Base-by-base conservation (phyloP, 2,888 invertebrate species). In the Tromatobia lineatoria region DNA sequence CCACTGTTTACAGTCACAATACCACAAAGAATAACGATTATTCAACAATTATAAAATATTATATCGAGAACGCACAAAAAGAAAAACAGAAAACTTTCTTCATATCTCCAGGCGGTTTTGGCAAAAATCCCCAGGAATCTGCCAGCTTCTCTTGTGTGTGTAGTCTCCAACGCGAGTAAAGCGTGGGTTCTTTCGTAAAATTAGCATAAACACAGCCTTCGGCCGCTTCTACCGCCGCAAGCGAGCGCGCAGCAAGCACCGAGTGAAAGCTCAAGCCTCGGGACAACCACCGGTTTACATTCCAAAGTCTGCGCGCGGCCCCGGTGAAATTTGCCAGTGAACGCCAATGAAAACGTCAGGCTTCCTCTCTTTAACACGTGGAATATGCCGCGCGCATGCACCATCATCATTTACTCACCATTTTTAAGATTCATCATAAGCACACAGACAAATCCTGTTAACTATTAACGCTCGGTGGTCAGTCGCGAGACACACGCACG, bases 201-300 rank as follows among this genome's bases (percentile, higher is more conserved):
- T 85, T 82, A 82, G 80, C 85, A 83, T 85, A 80, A 85, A 85
- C 61, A 77, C 64, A 78, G 84, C 50, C 78, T 38, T 59, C 23
- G 75, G 78, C 45, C 82, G 83, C 80, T 87, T 87, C 77, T 67
- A 86, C 80, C 81, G 86, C 85, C 80, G 82, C 82, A 73, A 87
- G 85, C 82, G 74, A 78, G 64, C 47, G 23, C n/a, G 61, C 20
- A 74, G 73, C 69, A 84, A 84, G 78, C 84, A 83, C 86, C 70
- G 83, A 87, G 86, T 87, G 87, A 87, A 86, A 85, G 85, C 87
- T 87, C 81, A 70, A 61, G 77, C 54, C 77, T 81, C 69, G 69
- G 73, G 76, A 80, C 80, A 64, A 64, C 34, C 75, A 52, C 75
- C 75, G 75, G 75, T 75, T 75, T 75, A 75, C 75, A 75, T 75